Evolutionary conservation across 64 coral and sea anemone genomes (phyloP), one percentile per base, ranked within the genome.

Genomic region (Stylophora pistillata): DNA sequence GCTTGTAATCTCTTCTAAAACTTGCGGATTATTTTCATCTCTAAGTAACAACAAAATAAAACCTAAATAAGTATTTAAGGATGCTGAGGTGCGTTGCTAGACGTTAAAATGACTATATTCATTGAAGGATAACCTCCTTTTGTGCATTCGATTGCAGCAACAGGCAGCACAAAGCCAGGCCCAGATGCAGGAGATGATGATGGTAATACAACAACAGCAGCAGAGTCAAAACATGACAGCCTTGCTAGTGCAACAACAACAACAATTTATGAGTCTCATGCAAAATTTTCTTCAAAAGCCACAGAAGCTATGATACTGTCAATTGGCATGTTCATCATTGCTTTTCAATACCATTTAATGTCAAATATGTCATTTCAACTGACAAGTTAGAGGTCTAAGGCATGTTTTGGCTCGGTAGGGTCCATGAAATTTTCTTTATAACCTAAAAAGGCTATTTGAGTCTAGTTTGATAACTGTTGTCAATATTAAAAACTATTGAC

Each of bases 101-200:
- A n/a, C n/a, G n/a, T n/a, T n/a, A n/a, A n/a, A n/a, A n/a, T n/a
- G n/a, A n/a, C n/a, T n/a, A n/a, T n/a, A n/a, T n/a, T n/a, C n/a
- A n/a, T n/a, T n/a, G n/a, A n/a, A n/a, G n/a, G n/a, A n/a, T n/a
- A n/a, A n/a, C n/a, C n/a, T n/a, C n/a, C n/a, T n/a, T n/a, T n/a
- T n/a, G n/a, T n/a, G n/a, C n/a, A n/a, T n/a, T n/a, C 72, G 57
- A 34, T 23, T 59, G 47, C 73, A 77, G 78, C 73, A 88, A 78
- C 74, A 88, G 86, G 73, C 37, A 88, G 58, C 86, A 68, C 74
- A 88, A 88, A 47, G 73, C 86, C 86, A 88, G 86, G 73, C 61
- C 74, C 86, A 88, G 86, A 74, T 77, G 86, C 86, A 78, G 64
- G 86, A 65, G 86, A 88, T 77, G 74, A 60, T 78, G 86, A 88